Evolutionary conservation across 92 coral and sea anemone genomes (phyloP).

Genomic region (Epizoanthus stellaris): DNA sequence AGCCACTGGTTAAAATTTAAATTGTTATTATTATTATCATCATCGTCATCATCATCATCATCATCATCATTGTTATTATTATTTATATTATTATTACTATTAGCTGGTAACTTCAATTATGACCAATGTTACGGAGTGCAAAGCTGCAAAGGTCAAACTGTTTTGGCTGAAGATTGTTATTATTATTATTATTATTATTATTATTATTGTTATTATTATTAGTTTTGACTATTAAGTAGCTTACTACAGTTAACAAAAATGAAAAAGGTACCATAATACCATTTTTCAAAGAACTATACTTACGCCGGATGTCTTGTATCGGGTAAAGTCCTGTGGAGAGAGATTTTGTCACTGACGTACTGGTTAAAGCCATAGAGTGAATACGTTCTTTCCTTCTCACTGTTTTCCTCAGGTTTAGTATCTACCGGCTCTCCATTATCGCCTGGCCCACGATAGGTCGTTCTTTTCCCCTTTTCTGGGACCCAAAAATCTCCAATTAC

Average conservation of each 20-base stretch:
- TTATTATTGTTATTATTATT: neutral
- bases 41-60: no score
- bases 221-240: neutral
- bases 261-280: neutral
- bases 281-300: conserved; percentile 45
- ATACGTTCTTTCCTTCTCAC: conserved; percentile 77
- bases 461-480: conserved; percentile 72
- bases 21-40: no score
- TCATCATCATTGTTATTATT: no score
- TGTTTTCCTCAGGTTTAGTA: conserved; percentile 68
- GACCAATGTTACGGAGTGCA: neutral
- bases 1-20: no score
- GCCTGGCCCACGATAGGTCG: conserved; percentile 63
- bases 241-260: no score
- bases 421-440: conserved; percentile 88
- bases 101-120: neutral
- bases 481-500: conserved; percentile 91
- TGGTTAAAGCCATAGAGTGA: conserved; percentile 94
- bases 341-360: conserved; percentile 88
- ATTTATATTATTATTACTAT: no score
- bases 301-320: conserved; percentile 92
- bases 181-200: neutral
- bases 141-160: neutral
- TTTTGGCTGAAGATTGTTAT: neutral
- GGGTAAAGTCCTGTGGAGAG: conserved; percentile 77